These are phyloP conservation scores for Mimachlamys varia DNA, from an alignment of 2,888 invertebrate genomes.

Conservation along the genomic window DNA sequence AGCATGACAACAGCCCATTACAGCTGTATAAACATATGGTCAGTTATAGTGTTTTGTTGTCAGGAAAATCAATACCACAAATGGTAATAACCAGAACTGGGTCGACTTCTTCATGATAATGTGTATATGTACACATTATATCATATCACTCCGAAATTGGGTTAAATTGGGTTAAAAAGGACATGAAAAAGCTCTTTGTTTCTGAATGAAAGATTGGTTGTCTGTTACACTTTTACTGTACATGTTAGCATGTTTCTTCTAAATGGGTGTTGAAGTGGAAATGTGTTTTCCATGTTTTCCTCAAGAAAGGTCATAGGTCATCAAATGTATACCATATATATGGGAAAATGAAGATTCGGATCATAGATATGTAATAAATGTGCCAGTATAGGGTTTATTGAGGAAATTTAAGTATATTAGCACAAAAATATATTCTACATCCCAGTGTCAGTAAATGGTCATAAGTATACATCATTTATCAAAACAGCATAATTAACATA, in stretches of 20 bases:
- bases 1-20: neutral
- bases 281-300: neutral
- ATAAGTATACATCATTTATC: no score
- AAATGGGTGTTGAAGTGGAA: neutral
- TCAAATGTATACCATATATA: neutral
- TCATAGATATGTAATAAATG: neutral
- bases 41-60: neutral
- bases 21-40: neutral
- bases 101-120: neutral
- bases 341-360: neutral
- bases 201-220: neutral
- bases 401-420: no score
- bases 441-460: no score
- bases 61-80: neutral
- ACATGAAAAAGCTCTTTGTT: slow-evolving; percentile 3
- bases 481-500: no score
- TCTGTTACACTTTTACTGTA: neutral
- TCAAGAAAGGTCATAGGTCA: neutral
- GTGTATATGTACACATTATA: neutral
- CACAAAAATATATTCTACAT: no score
- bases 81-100: neutral
- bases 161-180: no score
- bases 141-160: no score
- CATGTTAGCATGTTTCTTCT: neutral
- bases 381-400: neutral